phyloP scores from a whole-genome alignment of 2,888 invertebrate genomes.

The Carcina quercana region DNA sequence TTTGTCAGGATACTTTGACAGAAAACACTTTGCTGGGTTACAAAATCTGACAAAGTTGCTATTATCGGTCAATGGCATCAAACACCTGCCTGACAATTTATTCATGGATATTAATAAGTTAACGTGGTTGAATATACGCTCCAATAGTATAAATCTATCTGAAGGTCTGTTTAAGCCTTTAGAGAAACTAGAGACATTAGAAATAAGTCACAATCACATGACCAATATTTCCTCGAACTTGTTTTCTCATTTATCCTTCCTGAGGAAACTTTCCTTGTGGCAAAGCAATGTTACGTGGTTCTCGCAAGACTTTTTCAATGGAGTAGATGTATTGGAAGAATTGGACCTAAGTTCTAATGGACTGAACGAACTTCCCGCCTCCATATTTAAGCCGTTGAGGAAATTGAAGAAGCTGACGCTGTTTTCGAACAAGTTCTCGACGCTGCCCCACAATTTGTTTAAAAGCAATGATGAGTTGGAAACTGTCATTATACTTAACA shows the following conservation, averaged over 20 bases:
- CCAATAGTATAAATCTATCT: constrained; percentile 74
- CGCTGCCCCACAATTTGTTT: constrained; percentile 77
- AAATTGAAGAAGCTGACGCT: constrained; percentile 79
- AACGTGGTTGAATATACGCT: constrained; percentile 77
- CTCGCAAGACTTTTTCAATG: constrained; percentile 76
- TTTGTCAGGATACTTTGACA: constrained; percentile 70
- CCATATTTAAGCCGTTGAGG: constrained; percentile 75
- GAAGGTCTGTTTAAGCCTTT: constrained; percentile 72
- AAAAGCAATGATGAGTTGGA: constrained; percentile 67
- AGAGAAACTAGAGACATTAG: constrained; percentile 74
- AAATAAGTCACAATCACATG: constrained; percentile 80
- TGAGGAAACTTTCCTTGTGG: constrained; percentile 79
- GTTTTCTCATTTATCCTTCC: constrained; percentile 75
- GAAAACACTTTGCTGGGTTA: constrained; percentile 74
- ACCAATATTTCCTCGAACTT: constrained; percentile 73
- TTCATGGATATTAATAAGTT: constrained; percentile 76
- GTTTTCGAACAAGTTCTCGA: constrained; percentile 77
- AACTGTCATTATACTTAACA: constrained; percentile 71
- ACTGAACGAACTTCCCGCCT: constrained; percentile 74
- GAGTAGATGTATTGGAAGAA: constrained; percentile 75
- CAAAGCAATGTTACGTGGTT: constrained; percentile 79
- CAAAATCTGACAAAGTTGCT: constrained; percentile 69
- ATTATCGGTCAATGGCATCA: constrained; percentile 76
- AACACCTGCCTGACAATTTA: constrained; percentile 75
- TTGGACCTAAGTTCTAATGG: constrained; percentile 81